These are phyloP conservation scores for Agriotes lineatus DNA, from an alignment of 2,888 invertebrate genomes.

Conservation along the genomic window DNA sequence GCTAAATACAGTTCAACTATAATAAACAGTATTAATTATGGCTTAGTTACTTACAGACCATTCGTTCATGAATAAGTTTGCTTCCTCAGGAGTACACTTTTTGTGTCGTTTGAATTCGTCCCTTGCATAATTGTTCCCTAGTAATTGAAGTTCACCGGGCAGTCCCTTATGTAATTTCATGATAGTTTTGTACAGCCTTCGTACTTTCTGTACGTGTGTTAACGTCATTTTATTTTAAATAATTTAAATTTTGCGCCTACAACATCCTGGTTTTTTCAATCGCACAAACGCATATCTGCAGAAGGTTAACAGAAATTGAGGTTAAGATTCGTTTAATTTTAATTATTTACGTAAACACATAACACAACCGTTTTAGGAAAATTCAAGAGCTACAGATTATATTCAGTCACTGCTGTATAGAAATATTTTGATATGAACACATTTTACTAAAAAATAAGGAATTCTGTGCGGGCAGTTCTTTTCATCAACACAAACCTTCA, in stretches of 20 bases:
- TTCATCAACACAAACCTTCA: no score
- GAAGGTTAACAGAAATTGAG: slow-evolving; percentile 3
- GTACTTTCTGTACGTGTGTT: slow-evolving; percentile 67
- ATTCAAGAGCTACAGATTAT: no score
- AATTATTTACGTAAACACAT: not conserved
- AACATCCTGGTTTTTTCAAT: no score
- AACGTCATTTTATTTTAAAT: slow-evolving; percentile 67
- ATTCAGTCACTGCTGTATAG: no score
- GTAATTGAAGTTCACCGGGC: slow-evolving; percentile 68
- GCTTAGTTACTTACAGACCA: slow-evolving; percentile 79
- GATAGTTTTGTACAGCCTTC: slow-evolving; percentile 72
- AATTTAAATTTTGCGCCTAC: slow-evolving; percentile 1
- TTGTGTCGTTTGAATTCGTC: slow-evolving; percentile 88
- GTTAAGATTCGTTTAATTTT: slow-evolving; percentile 2
- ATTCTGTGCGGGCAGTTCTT: no score
- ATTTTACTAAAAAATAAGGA: no score
- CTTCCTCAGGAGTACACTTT: slow-evolving; percentile 76
- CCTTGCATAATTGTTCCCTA: slow-evolving; percentile 73
- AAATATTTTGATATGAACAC: no score
- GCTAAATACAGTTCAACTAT: slow-evolving; percentile 66
- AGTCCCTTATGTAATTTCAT: slow-evolving; percentile 72
- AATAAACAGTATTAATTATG: slow-evolving; percentile 53
- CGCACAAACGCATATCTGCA: no score
- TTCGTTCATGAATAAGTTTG: slow-evolving; percentile 84
- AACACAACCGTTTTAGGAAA: no score